A percentile compares a stretch with the other conserved stretches of the same genome.
Evolutionary conservation across 2,113 vertebrate species (phyloP).

Genomic region (Corythornis madagascariensis): DNA sequence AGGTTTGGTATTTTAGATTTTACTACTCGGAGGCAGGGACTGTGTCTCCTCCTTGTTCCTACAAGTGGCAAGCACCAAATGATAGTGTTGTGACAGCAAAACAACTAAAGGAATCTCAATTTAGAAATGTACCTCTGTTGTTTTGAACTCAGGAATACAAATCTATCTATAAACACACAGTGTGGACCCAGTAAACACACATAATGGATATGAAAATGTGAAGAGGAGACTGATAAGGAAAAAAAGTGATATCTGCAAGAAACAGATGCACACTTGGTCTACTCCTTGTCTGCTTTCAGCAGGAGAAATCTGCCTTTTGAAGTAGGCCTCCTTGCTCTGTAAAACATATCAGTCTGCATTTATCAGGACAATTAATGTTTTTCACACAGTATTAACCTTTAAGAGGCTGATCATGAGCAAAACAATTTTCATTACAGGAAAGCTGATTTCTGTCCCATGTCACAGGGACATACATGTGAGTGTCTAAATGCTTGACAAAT

Average conservation of each 20-base stretch:
- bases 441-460: not conserved
- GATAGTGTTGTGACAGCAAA: not conserved
- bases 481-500: not conserved
- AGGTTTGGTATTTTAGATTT: not conserved
- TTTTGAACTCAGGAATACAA: not conserved
- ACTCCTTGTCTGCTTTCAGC: not conserved
- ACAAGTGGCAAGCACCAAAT: not conserved
- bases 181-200: not conserved
- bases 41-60: not conserved
- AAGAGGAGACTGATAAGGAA: not conserved
- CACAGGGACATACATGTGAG: not conserved
- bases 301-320: not conserved
- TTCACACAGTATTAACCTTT: not conserved
- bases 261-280: not conserved
- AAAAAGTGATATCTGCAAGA: not conserved
- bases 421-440: not conserved
- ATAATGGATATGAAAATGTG: not conserved
- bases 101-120: not conserved
- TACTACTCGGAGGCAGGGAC: not conserved
- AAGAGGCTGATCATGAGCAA: not conserved
- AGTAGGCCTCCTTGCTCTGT: not conserved
- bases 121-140: not conserved
- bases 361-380: not conserved
- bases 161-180: not conserved
- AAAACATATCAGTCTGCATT: not conserved